Evolutionary conservation across 2,888 invertebrate species (phyloP), one percentile per base, ranked within the genome.

Genomic region (Thera obeliscata): DNA sequence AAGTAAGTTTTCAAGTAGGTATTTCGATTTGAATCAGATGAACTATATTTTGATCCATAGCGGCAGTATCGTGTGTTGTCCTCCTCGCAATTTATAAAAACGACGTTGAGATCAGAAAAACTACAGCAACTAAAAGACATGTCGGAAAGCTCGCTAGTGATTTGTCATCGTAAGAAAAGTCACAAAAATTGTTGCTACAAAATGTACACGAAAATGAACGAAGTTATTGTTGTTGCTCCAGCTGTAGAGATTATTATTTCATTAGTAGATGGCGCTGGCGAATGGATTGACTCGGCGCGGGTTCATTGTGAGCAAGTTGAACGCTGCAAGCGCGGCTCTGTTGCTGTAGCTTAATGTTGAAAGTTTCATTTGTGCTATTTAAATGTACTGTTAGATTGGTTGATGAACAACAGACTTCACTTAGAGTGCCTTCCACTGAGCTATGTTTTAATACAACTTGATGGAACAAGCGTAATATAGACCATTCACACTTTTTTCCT

Each of bases 171-270:
- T 22, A n/a, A 35, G 33, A 58, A n/a, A 54, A 35, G n/a, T 61
- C 43, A 52, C 22, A 60, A 60, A 61, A 54, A 33, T 61, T 22
- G 52, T 52, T 52, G 33, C 52, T 35, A 61, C 38, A 48, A 56
- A 56, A 38, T 33, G 52, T 36, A 48, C 61, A 61, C 55, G 61
- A 61, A 55, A 61, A 61, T 61, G 46, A 61, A 55, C 48, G 9
- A 36, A 46, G 52, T 46, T 67, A 36, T 60, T 56, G 55, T 63
- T 59, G 67, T 59, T 70, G 33, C 72, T 71, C 69, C 76, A 81
- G 77, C 77, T 78, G 78, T 33, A 60, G 69, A 73, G 73, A 80
- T 78, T 78, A 80, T 78, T 79, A 81, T 81, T 81, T 79, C 77
- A 81, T 81, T 80, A 81, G 74, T 74, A 76, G 77, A 73, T 74